Percentiles rank a stretch among this genome's conserved stretches.
These are phyloP conservation scores for Malaclemys terrapin DNA, from an alignment of 2,113 vertebrate species.

Conservation along the genomic window DNA sequence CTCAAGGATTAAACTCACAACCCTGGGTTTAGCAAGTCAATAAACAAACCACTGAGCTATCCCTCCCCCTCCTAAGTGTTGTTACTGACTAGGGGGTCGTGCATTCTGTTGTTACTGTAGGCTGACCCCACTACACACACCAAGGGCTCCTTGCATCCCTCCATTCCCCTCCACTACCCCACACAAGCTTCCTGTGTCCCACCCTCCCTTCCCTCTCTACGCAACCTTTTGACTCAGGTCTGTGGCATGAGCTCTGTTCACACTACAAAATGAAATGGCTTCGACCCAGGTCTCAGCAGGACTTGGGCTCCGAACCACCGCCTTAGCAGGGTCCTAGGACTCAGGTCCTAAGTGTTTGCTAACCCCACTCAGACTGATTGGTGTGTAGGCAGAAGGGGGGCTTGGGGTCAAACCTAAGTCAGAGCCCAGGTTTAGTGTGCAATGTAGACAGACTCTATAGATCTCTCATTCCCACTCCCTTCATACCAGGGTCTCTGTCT, in stretches of 20 bases:
- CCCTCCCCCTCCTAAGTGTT: not conserved
- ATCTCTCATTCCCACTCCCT: too few species aligned
- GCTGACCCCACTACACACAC: not conserved
- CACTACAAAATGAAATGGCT: not conserved
- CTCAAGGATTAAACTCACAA: too few species aligned
- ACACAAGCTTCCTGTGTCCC: not conserved
- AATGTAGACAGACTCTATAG: too few species aligned
- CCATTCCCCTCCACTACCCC: not conserved
- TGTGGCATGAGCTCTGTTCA: not conserved
- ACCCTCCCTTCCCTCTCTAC: not conserved
- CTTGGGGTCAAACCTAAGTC: too few species aligned
- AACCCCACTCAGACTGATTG: too few species aligned
- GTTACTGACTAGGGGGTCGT: not conserved
- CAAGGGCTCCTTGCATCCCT: not conserved
- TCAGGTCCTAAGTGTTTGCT: too few species aligned
- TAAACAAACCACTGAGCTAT: not conserved
- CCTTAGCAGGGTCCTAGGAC: not conserved
- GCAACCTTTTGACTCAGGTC: not conserved
- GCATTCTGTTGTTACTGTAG: not conserved
- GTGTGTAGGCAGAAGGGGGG: too few species aligned
- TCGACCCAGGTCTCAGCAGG: not conserved
- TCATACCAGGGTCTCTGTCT: too few species aligned
- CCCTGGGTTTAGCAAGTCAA: too few species aligned
- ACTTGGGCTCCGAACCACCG: not conserved
- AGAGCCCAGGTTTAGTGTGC: too few species aligned